These are phyloP conservation scores for Zalophus californianus DNA, from an alignment of 2,797 vertebrate genomes.

Conservation along the genomic window DNA sequence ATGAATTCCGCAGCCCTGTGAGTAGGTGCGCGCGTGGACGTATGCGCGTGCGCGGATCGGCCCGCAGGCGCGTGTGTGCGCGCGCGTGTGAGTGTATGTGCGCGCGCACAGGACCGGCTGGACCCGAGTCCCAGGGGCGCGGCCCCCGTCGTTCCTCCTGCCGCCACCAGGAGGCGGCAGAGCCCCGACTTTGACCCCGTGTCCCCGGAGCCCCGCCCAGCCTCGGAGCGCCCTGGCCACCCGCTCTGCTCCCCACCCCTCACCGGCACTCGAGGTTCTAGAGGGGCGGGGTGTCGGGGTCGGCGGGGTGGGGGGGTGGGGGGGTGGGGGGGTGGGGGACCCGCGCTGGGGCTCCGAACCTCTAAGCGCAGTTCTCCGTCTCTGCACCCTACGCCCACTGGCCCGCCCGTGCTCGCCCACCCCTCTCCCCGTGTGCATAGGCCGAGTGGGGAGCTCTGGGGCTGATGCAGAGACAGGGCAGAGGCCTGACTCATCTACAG, in stretches of 20 bases:
- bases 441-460: background rate
- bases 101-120: rapidly evolving
- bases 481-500: background rate
- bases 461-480: background rate
- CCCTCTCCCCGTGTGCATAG: rapidly evolving
- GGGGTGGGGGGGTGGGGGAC: too few relatives aligned
- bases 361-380: background rate
- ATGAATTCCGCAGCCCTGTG: background rate
- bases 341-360: background rate
- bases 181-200: background rate
- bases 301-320: too few relatives aligned
- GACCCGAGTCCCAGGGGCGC: background rate
- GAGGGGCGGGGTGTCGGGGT: rapidly evolving
- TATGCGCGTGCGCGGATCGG: background rate
- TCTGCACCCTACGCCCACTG: background rate
- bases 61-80: background rate
- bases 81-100: background rate
- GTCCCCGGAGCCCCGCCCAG: background rate
- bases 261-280: too few relatives aligned
- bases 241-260: background rate
- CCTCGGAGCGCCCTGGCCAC: rapidly evolving
- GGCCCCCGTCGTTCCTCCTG: background rate
- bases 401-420: too few relatives aligned
- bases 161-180: constrained; percentile 72
- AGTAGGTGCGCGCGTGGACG: background rate